Base-by-base conservation (phyloP, 2,888 invertebrate species). In the Caenorhabditis auriculariae region DNA sequence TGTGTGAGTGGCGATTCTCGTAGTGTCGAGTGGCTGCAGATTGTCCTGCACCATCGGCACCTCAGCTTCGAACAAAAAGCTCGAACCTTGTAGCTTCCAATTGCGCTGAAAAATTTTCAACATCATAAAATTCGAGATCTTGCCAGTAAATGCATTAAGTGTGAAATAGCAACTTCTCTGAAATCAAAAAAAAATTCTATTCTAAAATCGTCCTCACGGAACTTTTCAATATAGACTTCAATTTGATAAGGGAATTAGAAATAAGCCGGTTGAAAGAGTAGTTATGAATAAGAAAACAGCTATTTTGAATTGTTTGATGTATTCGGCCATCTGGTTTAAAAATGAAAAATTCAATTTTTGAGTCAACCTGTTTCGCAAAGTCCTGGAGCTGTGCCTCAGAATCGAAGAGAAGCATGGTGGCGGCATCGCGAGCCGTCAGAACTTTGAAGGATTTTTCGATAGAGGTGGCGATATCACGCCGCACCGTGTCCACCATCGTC, bases 371-470 rank as follows among this genome's bases (percentile, higher is more conserved):
- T 29, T 72, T 56, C 12, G 73, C 73, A 35, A 71, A 76, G 27
- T 59, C 38, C 27, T 57, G 43, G 29, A 72, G 58, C 42, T 64
- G 59, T 19, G 56, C 46, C 15, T 69, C 63, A 24, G 59, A 65
- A 9, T 72, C 72, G 51, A 76, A 74, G 3, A 69, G 59, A 24
- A 67, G 55, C 65, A 67, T 60, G 43, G 52, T 56, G 7, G 54
- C 44, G 2, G 67, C 69, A n/a, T 63, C 68, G 15, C 47, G 55
- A n/a, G 70, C 54, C 0, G 91, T 89, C 64, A 95, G 90, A 82
- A 89, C 89, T 61, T 90, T 90, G 82, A 94, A 98, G 0, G 96
- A 94, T 82, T 91, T 94, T 83, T 96, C 94, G 82, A 98, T 89
- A 81, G 96, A 96, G 0, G 89, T 89, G 0, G 93, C 94, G 69